Evolutionary conservation across 2,113 vertebrate species (phyloP), one percentile per base, ranked within the genome.

Genomic region (Seriola dumerili): DNA sequence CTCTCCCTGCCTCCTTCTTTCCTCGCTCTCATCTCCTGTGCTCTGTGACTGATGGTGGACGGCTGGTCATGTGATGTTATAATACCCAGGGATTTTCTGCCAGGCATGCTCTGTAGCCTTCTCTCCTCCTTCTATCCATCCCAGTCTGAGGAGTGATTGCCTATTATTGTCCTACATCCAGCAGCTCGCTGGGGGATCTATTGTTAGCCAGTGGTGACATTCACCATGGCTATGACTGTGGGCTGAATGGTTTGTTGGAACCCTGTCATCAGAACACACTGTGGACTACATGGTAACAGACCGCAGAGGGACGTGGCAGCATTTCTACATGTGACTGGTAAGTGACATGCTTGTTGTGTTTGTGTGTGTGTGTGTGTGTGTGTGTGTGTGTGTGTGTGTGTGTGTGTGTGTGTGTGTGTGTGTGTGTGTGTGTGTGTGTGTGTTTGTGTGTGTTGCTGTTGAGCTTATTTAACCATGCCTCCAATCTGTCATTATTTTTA

Each of bases 11-110:
- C 55, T 77, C 69, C 58, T 50, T 76, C 70, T 79, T 44, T 62
- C 46, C 59, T 58, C 48, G 42, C 52, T 72, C 76, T 64, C 68
- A 78, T 81, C 50, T 76, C 76, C 40, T 83, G 36, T 8, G n/a
- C 77, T 76, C 67, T 48, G 19, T 85, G 85, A 86, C 72, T 87
- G 92, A 84, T n/a, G 66, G 76, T 85, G 81, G 82, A 86, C 55
- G 61, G 76, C 40, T 72, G 78, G 64, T 86, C 94, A 95, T 81
- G 93, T 95, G 94, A 95, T 72, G 61, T 62, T 80, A 69, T 90
- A 92, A 94, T 94, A 84, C 90, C 86, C 88, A 40, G 91, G 89
- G 92, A 93, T 95, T 93, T 95, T 89, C 89, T 84, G 68, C 70
- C 74, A 77, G 89, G 81, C 92, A 93, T 93, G 89, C 92, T 91